Conservation (phyloP, 2,797 vertebrate genomes). For the Acanthiza pusilla region DNA sequence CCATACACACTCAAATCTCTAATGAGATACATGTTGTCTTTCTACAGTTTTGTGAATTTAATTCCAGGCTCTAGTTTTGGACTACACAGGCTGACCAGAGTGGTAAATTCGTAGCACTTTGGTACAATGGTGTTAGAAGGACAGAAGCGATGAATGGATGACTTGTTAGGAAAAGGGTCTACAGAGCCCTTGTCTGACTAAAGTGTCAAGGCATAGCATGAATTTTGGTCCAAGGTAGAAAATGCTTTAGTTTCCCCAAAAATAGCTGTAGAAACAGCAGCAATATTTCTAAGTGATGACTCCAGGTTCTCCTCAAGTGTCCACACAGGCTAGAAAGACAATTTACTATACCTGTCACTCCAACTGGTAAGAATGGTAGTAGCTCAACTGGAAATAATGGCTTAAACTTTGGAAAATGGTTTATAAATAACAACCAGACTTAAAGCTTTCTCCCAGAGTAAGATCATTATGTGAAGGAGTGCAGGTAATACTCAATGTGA, state of each 20-base stretch:
- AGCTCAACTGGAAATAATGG: not conserved
- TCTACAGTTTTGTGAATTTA: not conserved
- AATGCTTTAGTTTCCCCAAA: not conserved
- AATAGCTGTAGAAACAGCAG: not conserved
- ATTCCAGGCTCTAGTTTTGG: not conserved
- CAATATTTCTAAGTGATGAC: not conserved
- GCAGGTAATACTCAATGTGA: not conserved
- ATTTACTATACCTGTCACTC: not conserved
- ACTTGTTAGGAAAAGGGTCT: not conserved
- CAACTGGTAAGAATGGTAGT: rapidly evolving
- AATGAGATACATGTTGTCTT: not conserved
- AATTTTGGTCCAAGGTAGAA: not conserved
- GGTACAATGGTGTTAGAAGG: not conserved
- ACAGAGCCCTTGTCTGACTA: not conserved
- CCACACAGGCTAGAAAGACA: not conserved
- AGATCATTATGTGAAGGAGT: not conserved
- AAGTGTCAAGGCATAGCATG: not conserved
- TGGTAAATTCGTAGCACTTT: not conserved
- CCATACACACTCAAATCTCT: not conserved
- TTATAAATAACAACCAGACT: not conserved
- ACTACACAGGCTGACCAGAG: rapidly evolving
- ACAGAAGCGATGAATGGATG: not conserved
- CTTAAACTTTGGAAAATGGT: not conserved
- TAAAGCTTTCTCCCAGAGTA: not conserved
- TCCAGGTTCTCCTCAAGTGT: not conserved